Conservation (phyloP, 2,113 vertebrate genomes). For the Cephalopterus ornatus region DNA sequence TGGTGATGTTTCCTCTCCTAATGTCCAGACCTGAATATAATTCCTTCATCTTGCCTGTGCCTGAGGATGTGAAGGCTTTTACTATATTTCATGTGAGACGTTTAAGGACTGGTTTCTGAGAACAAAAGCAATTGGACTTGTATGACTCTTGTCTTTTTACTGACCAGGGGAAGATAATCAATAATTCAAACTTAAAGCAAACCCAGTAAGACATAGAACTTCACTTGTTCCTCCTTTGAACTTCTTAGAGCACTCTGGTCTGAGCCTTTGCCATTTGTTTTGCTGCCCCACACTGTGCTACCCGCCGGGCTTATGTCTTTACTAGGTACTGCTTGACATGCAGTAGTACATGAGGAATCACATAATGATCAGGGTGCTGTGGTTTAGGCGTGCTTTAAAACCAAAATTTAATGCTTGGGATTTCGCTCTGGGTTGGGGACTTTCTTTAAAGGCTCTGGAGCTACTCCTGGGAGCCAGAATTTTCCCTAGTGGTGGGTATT, state of each 20-base stretch:
- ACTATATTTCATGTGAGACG: neutral
- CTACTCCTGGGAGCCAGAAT: neutral
- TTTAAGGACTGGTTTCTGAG: neutral
- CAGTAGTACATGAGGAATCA: neutral
- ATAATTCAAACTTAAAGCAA: neutral
- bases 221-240: neutral
- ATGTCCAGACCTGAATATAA: neutral
- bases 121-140: neutral
- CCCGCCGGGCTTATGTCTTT: neutral
- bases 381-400: neutral
- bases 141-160: neutral
- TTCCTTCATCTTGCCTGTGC: neutral
- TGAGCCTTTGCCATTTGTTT: neutral
- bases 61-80: neutral
- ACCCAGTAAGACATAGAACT: neutral
- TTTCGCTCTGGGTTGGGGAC: neutral
- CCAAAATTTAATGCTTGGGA: neutral
- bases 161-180: neutral
- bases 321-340: neutral
- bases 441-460: neutral
- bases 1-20: neutral
- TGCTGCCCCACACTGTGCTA: neutral
- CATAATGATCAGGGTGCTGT: neutral
- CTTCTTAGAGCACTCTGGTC: neutral
- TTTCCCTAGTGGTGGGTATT: neutral